Base-by-base conservation (phyloP, 2,797 vertebrate genomes). In the Sphenopsis melanotis region DNA sequence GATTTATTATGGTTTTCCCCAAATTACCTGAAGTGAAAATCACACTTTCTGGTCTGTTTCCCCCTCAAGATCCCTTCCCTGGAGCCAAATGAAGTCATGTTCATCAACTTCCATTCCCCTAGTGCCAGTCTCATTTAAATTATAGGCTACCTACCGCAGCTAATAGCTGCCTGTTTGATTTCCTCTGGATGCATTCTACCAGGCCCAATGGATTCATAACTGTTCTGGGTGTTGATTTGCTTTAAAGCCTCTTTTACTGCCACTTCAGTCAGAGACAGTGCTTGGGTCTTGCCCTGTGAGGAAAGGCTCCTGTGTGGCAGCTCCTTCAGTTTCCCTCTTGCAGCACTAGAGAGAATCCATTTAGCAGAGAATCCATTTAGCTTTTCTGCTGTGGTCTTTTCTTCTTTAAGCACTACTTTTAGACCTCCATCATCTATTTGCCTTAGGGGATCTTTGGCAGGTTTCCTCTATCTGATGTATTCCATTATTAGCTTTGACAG, bases 391-490 rank as follows among this genome's bases (percentile, higher is more conserved):
- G 2, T 65, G 69, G 42, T 61, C 72, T 89, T 91, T 83, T 94
- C 76, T 64, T 91, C 69, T 88, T 85, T 39, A 57, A 86, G 65
- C 39, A 19, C 59, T 94, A 44, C 87, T 86, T 91, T 72, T 75
- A 94, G 83, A 93, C 85, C 61, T 78, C 42, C 72, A 30, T 81
- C 85, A 55, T 94, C 44, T 93, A 2, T 72, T 88, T 85, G 83
- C 76, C 90, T 88, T 78, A 78, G 61, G 77, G 76, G n/a, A 86
- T 94, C 87, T 88, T 96, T 93, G 87, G 80, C 91, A 93, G 72
- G 42, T 94, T 94, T 95, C 47, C 55, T 88, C 3, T 88, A 7
- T 93, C 63, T 88, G 85, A 85, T 86, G 21, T 88, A 76, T 90
- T 90, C 55, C 70, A 52, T 86, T 85, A 94, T 89, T 92, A 74